phyloP scores from a whole-genome alignment of 2,113 vertebrate species.

The Heterotis niloticus region DNA sequence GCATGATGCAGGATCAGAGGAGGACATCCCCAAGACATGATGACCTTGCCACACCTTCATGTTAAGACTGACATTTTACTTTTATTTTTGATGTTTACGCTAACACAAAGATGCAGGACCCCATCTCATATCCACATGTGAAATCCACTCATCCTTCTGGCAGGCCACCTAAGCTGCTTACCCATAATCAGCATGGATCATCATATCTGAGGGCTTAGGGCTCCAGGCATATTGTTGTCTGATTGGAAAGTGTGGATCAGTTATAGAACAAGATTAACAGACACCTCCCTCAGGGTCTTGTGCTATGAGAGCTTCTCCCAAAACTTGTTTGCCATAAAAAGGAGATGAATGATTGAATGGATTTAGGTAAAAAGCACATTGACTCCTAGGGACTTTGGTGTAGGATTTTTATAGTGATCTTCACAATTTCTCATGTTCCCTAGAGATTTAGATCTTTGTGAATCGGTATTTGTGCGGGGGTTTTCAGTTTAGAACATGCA shows the following conservation, averaged over 20 bases:
- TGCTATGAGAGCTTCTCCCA: background rate
- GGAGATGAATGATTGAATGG: background rate
- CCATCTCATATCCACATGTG: conserved; percentile 33
- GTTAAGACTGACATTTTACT: background rate
- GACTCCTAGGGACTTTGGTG: background rate
- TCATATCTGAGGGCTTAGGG: conserved; percentile 46
- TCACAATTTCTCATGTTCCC: background rate
- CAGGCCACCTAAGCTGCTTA: conserved; percentile 55
- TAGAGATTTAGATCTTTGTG: no score
- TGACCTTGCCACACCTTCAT: background rate
- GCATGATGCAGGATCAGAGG: background rate
- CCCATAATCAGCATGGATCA: conserved; percentile 54
- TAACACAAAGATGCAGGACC: background rate
- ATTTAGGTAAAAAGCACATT: background rate
- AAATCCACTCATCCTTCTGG: conserved; percentile 26
- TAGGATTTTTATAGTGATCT: background rate
- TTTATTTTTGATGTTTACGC: conserved; percentile 29
- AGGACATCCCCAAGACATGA: background rate
- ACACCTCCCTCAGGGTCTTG: background rate
- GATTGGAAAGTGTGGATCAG: conserved; percentile 34
- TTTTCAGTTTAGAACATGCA: no score
- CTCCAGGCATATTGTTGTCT: conserved; percentile 47
- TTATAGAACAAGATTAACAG: conserved; percentile 23
- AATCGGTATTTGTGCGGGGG: no score
- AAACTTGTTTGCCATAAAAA: background rate